Evolutionary conservation across 2,888 invertebrate genomes (phyloP).

Genomic region (Andrena haemorrhoa): DNA sequence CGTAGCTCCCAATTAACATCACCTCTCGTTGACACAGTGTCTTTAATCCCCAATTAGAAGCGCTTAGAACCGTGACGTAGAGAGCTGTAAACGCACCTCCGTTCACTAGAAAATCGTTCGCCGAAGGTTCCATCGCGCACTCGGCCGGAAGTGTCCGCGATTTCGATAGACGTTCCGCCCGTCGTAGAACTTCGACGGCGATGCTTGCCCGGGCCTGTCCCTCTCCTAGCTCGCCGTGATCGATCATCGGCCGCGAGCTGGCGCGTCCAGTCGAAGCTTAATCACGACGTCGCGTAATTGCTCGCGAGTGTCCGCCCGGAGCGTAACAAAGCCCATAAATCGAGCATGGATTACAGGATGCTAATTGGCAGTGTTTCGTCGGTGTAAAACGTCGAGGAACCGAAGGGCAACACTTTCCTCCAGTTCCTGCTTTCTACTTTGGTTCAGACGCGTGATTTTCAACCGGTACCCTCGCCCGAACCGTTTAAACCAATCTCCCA

Average conservation of each 20-base stretch:
- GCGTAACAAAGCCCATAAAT: conserved; percentile 61
- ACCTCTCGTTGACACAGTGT: background rate
- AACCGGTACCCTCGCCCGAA: background rate
- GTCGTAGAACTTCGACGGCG: background rate
- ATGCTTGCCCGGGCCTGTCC: conserved; percentile 29
- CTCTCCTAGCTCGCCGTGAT: conserved; percentile 52
- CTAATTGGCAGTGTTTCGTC: conserved; percentile 22
- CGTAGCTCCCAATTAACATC: conserved; percentile 5
- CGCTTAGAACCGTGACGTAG: background rate
- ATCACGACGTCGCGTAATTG: conserved; percentile 51
- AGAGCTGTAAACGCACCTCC: background rate
- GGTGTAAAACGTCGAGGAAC: too few species aligned
- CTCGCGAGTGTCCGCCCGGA: conserved; percentile 22
- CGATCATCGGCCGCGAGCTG: conserved; percentile 23
- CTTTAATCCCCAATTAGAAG: background rate
- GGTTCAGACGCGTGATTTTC: background rate
- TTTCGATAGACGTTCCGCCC: background rate
- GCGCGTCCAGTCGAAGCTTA: conserved; percentile 39
- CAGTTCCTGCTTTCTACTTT: background rate
- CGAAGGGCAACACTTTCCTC: background rate
- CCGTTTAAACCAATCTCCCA: background rate
- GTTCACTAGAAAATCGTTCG: background rate
- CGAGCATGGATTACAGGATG: conserved; percentile 9
- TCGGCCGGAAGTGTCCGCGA: too few species aligned
- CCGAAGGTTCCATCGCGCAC: background rate